Percentiles rank a stretch among this genome's conserved stretches.
phyloP scores from a whole-genome alignment of 2,888 invertebrate genomes.

The Hemaris fuciformis region DNA sequence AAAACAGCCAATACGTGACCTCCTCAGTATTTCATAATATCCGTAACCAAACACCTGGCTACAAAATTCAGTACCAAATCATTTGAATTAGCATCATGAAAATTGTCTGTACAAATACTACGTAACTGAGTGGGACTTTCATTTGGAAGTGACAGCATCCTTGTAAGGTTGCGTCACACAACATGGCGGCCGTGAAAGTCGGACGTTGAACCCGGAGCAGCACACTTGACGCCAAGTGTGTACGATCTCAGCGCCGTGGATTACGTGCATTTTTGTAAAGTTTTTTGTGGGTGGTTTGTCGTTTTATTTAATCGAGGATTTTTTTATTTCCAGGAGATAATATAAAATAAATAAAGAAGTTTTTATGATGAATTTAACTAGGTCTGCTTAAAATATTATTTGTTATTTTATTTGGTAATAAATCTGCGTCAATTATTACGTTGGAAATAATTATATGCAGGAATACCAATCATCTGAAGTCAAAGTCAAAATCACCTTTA shows the following conservation, averaged over 20 bases:
- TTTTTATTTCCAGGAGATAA: too few species aligned
- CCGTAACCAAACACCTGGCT: background rate
- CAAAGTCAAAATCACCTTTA: too few species aligned
- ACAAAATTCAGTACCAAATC: constrained; percentile 3
- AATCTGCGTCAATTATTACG: too few species aligned
- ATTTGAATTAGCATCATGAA: constrained; percentile 7
- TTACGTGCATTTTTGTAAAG: background rate
- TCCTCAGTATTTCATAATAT: background rate
- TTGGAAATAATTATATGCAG: background rate
- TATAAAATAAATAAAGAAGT: too few species aligned
- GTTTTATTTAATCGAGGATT: too few species aligned
- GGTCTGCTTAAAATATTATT: too few species aligned
- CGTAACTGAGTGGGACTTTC: constrained; percentile 17
- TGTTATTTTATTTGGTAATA: background rate
- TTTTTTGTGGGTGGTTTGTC: background rate
- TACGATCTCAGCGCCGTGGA: background rate
- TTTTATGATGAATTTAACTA: too few species aligned
- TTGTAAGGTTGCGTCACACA: constrained; percentile 40
- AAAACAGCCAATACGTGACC: background rate
- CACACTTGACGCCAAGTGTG: constrained; percentile 19
- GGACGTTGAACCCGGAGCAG: constrained; percentile 43
- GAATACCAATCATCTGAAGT: background rate
- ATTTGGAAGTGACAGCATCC: constrained; percentile 18
- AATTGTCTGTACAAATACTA: constrained; percentile 8
- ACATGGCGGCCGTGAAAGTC: constrained; percentile 47